Conservation (phyloP, 2,888 invertebrate species). For the Rhyacophila evoluta region DNA sequence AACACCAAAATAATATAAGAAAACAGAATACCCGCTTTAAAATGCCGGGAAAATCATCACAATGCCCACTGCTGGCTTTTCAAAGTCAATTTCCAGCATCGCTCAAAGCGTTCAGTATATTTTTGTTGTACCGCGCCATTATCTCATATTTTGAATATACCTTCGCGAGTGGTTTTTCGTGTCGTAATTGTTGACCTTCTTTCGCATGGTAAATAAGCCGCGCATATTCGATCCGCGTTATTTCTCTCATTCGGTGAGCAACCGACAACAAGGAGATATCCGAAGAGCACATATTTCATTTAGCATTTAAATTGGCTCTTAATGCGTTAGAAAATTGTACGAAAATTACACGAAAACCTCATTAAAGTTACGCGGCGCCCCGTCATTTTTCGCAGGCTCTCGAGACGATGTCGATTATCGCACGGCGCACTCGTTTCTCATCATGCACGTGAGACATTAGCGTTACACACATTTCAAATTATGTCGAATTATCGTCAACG, state of each 20-base stretch:
- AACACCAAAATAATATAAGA: no score
- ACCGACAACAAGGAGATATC: not conserved
- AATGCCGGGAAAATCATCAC: no score
- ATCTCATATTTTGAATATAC: not conserved
- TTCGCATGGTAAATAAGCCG: not conserved
- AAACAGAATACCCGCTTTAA: no score
- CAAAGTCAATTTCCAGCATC: not conserved
- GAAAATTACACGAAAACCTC: slow-evolving; percentile 43
- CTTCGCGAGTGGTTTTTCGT: slow-evolving; percentile 7
- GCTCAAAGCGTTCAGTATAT: not conserved
- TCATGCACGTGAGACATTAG: not conserved
- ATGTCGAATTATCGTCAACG: not conserved
- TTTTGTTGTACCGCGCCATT: not conserved
- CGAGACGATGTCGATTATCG: not conserved
- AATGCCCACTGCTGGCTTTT: not conserved
- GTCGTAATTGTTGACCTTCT: not conserved
- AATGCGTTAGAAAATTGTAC: slow-evolving; percentile 33
- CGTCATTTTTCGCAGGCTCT: not conserved
- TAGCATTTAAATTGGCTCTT: slow-evolving; percentile 39
- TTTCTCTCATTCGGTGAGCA: not conserved
- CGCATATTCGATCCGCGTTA: not conserved
- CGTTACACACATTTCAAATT: slow-evolving; percentile 9
- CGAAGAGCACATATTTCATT: not conserved
- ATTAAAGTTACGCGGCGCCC: slow-evolving; percentile 29
- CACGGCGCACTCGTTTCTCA: not conserved